phyloP scores from a whole-genome alignment of 2,888 invertebrate species.

The Stenodema calcarata region DNA sequence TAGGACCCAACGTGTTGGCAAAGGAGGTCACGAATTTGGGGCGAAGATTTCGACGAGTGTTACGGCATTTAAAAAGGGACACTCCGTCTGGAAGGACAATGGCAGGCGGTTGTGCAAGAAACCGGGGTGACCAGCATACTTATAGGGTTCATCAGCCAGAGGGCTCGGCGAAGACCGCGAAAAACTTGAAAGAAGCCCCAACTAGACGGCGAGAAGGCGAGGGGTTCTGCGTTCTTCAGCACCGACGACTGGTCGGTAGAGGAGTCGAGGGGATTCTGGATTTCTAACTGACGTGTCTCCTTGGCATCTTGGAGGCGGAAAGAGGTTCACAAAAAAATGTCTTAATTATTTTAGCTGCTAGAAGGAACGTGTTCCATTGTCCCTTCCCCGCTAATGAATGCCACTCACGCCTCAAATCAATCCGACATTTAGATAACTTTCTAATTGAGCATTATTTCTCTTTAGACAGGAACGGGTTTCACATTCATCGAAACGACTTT shows the following conservation, averaged over 20 bases:
- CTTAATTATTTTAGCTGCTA: constrained; percentile 47
- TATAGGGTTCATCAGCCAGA: constrained; percentile 33
- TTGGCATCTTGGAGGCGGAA: constrained; percentile 13
- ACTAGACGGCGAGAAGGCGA: not conserved
- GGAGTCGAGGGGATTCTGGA: not conserved
- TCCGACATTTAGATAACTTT: constrained; percentile 43
- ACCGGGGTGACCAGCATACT: constrained; percentile 32
- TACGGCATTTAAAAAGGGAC: constrained; percentile 11
- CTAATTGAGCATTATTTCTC: constrained; percentile 44
- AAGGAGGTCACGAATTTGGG: not conserved
- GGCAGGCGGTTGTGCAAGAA: constrained; percentile 17
- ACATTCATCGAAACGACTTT: not conserved
- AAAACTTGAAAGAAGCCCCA: constrained; percentile 7
- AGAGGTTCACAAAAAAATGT: constrained; percentile 29
- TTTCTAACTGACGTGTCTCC: constrained; percentile 31
- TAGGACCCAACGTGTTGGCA: not conserved
- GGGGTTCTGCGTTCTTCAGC: not conserved
- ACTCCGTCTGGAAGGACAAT: constrained; percentile 20
- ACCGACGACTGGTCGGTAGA: not conserved
- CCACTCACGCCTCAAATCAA: constrained; percentile 47
- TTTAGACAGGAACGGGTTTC: constrained; percentile 30
- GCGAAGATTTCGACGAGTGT: constrained; percentile 1
- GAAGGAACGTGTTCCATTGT: constrained; percentile 48
- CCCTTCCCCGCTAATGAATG: constrained; percentile 36
- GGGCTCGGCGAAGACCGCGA: not conserved